Conservation (phyloP, 2,888 invertebrate genomes). For the Scrobipalpa costella region DNA sequence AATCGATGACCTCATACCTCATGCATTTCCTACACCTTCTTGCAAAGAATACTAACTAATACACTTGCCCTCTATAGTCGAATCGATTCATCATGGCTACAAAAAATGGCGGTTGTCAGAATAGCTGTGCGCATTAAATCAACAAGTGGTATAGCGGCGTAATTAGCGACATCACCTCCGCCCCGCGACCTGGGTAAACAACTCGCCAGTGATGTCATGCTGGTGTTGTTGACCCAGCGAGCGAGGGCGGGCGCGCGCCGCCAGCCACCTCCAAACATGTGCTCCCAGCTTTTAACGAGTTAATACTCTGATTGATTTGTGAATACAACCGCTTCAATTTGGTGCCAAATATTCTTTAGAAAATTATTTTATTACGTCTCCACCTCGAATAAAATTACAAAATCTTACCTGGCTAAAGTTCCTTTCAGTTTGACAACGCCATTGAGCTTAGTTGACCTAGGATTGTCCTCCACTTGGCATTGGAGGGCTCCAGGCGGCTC, state of each 20-base stretch:
- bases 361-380: neutral
- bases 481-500: slow-evolving; percentile 51
- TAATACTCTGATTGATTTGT: neutral
- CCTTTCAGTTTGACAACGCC: slow-evolving; percentile 63
- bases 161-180: slow-evolving; percentile 65
- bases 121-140: slow-evolving; percentile 50
- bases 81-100: no score
- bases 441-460: slow-evolving; percentile 48
- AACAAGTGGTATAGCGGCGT: slow-evolving; percentile 53
- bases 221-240: slow-evolving; percentile 70
- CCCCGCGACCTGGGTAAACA: slow-evolving; percentile 66
- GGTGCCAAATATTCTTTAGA: neutral
- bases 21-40: slow-evolving; percentile 18
- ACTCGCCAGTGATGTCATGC: slow-evolving; percentile 68
- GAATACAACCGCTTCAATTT: neutral
- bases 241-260: slow-evolving; percentile 36
- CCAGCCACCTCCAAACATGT: slow-evolving; percentile 24
- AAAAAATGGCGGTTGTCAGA: slow-evolving; percentile 12
- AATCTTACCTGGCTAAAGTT: slow-evolving; percentile 58
- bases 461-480: slow-evolving; percentile 46
- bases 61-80: neutral
- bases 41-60: slow-evolving; percentile 11
- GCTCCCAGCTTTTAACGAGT: slow-evolving; percentile 25
- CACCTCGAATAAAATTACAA: neutral
- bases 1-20: slow-evolving; percentile 20